Evolutionary conservation across 1,140 invertebrate genomes (phyloP), one percentile per base, ranked within the genome.

Genomic region (Elymnias hypermnestra): DNA sequence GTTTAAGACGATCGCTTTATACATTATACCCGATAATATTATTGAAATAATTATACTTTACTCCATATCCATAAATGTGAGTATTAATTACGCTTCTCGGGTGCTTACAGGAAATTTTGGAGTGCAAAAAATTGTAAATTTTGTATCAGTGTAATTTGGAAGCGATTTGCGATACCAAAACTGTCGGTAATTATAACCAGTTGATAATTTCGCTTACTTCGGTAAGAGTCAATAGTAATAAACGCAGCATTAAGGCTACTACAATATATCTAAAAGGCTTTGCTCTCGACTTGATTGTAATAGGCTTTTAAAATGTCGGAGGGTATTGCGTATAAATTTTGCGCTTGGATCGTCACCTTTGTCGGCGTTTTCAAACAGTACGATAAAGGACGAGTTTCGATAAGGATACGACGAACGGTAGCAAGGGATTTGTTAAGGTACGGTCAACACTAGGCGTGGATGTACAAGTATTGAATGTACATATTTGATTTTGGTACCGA

Each of bases 361-460:
- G 73, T 73, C 78, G 78, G 75, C 72, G 60, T 33, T 33, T 59
- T 75, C 68, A 76, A 79, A 79, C 53, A 65, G 28, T 28, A 50
- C 68, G 72, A 78, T 81, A 83, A 78, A 62, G 71, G 72, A 58
- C 59, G 48, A 51, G 60, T 60, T 40, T 56, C 66, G 75, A 79
- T 77, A 83, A 77, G 48, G 57, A 40, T 22, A 28, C 61, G 43
- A 41, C 50, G 61, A 64, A 83, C 81, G 71, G 81, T 84, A 84
- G 81, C 72, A 45, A 65, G 55, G 65, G 72, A 73, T 82, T 81
- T 82, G 73, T 78, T 73, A 61, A 53, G 39, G 74, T 73, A 74
- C 71, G 44, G 81, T 81, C 77, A 78, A 79, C 74, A 78, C 17
- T 36, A 41, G 36, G 57, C 28, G 35, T 41, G 43, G 56, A 59